These are phyloP conservation scores for Xenopus petersii DNA, from an alignment of 2,797 vertebrate genomes.

Conservation along the genomic window DNA sequence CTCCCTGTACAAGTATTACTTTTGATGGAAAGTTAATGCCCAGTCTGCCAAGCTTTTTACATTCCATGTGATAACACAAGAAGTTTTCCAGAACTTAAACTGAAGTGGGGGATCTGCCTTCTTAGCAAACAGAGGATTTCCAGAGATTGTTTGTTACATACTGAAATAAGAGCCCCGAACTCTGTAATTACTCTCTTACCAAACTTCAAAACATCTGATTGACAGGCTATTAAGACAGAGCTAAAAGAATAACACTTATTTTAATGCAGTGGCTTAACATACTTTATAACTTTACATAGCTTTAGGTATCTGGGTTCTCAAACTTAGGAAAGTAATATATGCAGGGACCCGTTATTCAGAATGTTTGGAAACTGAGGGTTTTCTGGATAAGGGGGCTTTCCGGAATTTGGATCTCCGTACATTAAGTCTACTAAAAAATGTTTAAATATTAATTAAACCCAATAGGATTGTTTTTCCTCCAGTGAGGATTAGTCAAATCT, in stretches of 20 bases:
- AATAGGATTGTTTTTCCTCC: too few relatives aligned
- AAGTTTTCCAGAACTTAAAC: conserved; percentile 27
- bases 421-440: too few relatives aligned
- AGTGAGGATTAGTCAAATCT: too few relatives aligned
- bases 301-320: not conserved
- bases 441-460: too few relatives aligned
- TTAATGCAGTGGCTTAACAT: not conserved
- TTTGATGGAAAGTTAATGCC: conserved; percentile 32
- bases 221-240: not conserved
- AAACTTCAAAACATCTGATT: not conserved
- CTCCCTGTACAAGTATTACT: not conserved
- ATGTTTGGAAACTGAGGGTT: too few relatives aligned
- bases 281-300: not conserved
- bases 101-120: conserved; percentile 23
- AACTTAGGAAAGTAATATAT: too few relatives aligned
- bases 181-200: not conserved
- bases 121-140: not conserved
- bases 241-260: not conserved
- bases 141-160: conserved; percentile 3
- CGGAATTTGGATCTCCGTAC: too few relatives aligned
- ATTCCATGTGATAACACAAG: conserved; percentile 32
- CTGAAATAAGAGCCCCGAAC: not conserved
- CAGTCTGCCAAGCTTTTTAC: conserved; percentile 24
- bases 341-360: too few relatives aligned
- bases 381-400: too few relatives aligned